phyloP scores from a whole-genome alignment of 2,113 vertebrate species.

The Prionailurus bengalensis region DNA sequence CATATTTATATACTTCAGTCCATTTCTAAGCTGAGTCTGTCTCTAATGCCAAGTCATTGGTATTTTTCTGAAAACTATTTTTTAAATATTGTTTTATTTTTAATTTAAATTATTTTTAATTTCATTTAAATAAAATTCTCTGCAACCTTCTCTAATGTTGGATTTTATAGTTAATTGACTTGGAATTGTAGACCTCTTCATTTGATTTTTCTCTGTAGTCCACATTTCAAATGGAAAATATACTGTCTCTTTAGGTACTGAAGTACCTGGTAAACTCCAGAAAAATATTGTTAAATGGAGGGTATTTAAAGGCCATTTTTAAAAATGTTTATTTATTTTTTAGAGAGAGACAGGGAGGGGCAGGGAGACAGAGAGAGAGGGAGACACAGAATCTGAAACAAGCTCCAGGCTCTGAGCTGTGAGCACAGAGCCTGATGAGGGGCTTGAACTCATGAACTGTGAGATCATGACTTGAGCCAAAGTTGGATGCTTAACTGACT shows the following conservation, averaged over 20 bases:
- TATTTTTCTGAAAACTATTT: background rate
- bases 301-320: background rate
- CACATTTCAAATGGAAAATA: background rate
- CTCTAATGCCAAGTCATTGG: background rate
- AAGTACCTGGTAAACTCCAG: background rate
- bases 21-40: background rate
- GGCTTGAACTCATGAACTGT: too few species aligned
- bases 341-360: too few species aligned
- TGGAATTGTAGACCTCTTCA: background rate
- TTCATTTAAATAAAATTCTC: background rate
- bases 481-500: too few species aligned
- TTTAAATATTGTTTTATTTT: background rate
- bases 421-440: too few species aligned
- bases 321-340: too few species aligned
- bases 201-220: background rate
- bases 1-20: background rate
- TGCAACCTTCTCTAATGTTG: background rate
- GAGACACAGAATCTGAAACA: too few species aligned
- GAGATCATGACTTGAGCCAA: too few species aligned
- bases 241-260: background rate
- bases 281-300: background rate
- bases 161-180: background rate
- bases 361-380: too few species aligned
- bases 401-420: too few species aligned
- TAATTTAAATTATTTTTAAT: background rate